Base-by-base conservation (phyloP, 2,113 vertebrate genomes). In the Apistogramma diplotaenia region DNA sequence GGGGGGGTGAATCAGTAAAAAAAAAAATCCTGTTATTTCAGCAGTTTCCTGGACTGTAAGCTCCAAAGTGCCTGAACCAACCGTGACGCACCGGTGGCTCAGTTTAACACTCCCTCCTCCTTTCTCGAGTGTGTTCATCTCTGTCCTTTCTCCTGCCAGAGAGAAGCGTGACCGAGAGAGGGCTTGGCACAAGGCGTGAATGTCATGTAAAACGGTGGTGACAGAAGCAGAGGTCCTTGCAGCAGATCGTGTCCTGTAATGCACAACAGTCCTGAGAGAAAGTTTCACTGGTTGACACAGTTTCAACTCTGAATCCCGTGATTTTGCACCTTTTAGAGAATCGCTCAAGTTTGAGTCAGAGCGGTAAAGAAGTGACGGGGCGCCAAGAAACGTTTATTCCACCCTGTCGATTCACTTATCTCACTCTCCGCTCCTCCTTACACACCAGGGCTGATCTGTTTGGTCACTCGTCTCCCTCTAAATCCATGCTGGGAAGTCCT, bases 251-350 rank as follows among this genome's bases (percentile, higher is more conserved):
- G 46, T 88, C 74, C 37, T 71, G 3, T 61, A 62, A 79, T 82
- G 82, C 49, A 33, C 70, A 81, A 43, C 82, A 62, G 70, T 89
- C 89, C 86, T 90, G 89, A 89, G 88, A 84, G 61, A 85, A 85
- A 9, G 56, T 72, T 73, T 35, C 16, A 74, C 12, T 29, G 16
- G 31, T 31, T 57, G 46, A 71, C 4, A n/a, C 31, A 27, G 31
- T 73, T 62, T 29, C n/a, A 58, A 72, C 31, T 53, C 55, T 59
- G 33, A 82, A 40, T 70, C 54, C 25, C 37, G 56, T 5, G 11
- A 35, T 33, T 85, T 70, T 51, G 65, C 25, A 70, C 78, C 75
- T 40, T 73, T 35, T 54, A 6, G n/a, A 72, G 67, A 72, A 70
- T 35, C 25, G n/a, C 49, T 75, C 55, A 12, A 40, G 51, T 78